Base-by-base conservation (phyloP, 2,797 vertebrate genomes). In the Phataginus tricuspis region DNA sequence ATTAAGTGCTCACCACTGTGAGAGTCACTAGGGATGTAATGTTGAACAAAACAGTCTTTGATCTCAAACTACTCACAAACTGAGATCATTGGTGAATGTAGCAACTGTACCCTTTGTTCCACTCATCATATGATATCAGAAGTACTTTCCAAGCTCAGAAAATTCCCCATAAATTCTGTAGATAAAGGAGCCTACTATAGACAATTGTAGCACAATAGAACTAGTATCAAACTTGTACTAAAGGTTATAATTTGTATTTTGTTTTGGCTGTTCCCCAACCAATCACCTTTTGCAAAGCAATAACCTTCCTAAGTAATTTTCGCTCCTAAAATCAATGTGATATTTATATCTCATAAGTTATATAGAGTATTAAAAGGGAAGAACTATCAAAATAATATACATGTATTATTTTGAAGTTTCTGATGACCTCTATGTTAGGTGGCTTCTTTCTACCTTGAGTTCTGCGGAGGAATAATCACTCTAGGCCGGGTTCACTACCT, bases 1-100 rank as follows among this genome's bases (percentile, higher is more conserved):
- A 53, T 55, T 95, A 93, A 77, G 55, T 95, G 25, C 18, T 39
- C 86, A n/a, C 21, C 37, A 78, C 18, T 68, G 31, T 78, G 27
- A 15, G 82, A 68, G 27, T 93, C 27, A 49, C 27, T 34, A 68
- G 27, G 9, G 42, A 45, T 55, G 59, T 42, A 88, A 64, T n/a
- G 31, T 68, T 63, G 63, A 87, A 94, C 51, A 80, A 94, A 91
- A 84, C 13, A 37, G 11, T 25, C 19, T 94, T 84, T 82, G n/a
- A 27, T 14, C 89, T 96, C 25, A 79, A 57, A 80, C 3, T 71
- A 39, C 16, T 91, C 51, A 63, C 18, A 89, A 83, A 3, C 19
- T 78, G 68, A 72, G 31, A 66, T 86, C 31, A 37, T 86, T 89
- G 64, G 59, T 57, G 68, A n/a, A 51, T 77, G 1, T 31, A 72